These are phyloP conservation scores for Sorex araneus DNA, from an alignment of 2,113 vertebrate species.

Conservation along the genomic window DNA sequence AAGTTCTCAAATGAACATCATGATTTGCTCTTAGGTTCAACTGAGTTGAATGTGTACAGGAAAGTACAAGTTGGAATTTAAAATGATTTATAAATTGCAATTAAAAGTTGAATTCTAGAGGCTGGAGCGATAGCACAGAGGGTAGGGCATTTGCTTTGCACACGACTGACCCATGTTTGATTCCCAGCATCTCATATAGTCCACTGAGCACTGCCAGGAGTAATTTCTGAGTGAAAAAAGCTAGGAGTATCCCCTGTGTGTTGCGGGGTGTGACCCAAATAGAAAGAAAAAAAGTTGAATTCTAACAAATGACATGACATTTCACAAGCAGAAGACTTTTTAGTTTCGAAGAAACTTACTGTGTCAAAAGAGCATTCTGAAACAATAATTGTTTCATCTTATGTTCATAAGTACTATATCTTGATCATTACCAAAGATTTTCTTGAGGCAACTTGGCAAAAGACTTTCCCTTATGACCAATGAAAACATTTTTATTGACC, in stretches of 20 bases:
- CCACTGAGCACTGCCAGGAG: too few species aligned
- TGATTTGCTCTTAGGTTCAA: neutral
- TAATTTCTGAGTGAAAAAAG: too few species aligned
- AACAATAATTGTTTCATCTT: conserved; percentile 17
- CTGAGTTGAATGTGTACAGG: neutral
- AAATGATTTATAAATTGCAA: conserved; percentile 38
- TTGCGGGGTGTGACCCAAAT: too few species aligned
- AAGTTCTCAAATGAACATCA: neutral
- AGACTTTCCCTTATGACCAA: neutral
- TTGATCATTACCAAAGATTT: neutral
- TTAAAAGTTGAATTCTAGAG: conserved; percentile 17
- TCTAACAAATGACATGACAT: neutral
- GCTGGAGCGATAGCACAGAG: too few species aligned
- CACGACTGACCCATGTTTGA: too few species aligned
- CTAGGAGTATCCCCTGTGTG: too few species aligned
- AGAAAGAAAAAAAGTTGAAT: conserved; percentile 14
- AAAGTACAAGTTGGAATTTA: neutral
- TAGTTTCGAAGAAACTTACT: conserved; percentile 24
- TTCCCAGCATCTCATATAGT: too few species aligned
- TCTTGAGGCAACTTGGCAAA: conserved; percentile 1
- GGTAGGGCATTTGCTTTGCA: too few species aligned
- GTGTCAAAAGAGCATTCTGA: neutral
- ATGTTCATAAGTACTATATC: conserved; percentile 43
- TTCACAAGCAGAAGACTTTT: neutral
- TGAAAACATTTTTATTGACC: neutral